phyloP scores from a whole-genome alignment of 2,113 vertebrate species.

The Phaethon lepturus region DNA sequence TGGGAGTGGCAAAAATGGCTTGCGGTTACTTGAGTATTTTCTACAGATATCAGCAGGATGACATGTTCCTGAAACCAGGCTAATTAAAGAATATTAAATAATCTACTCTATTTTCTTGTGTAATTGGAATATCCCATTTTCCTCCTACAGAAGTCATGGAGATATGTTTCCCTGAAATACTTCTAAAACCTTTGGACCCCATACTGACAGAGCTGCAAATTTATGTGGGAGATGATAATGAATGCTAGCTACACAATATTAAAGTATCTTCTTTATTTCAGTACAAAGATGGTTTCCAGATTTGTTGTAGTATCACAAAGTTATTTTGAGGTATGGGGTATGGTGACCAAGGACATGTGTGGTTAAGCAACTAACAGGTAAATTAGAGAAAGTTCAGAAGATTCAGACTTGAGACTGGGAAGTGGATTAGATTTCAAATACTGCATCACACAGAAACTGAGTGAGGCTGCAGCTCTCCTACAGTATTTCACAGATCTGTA shows the following conservation, averaged over 20 bases:
- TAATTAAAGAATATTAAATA: conserved; percentile 64
- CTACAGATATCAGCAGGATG: not conserved
- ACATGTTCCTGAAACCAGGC: conserved; percentile 12
- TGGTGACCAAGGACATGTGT: not conserved
- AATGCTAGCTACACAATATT: conserved; percentile 49
- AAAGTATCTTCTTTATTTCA: conserved; percentile 19
- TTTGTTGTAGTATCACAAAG: not conserved
- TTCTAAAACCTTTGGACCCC: conserved; percentile 45
- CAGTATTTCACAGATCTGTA: conserved; percentile 82
- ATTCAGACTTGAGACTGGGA: not conserved
- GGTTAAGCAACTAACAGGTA: not conserved
- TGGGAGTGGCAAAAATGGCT: not conserved
- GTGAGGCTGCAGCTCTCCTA: conserved; percentile 77
- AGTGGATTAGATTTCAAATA: conserved; percentile 77
- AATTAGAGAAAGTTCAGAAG: not conserved
- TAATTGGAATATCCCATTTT: conserved; percentile 64
- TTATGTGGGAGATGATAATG: conserved; percentile 8
- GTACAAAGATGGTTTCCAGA: not conserved
- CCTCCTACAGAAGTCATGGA: not conserved
- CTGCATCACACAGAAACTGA: conserved; percentile 63
- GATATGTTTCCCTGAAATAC: conserved; percentile 24
- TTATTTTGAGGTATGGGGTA: not conserved
- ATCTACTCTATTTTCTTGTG: conserved; percentile 41
- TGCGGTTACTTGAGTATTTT: not conserved
- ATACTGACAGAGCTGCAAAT: not conserved